Evolutionary conservation across 2,888 invertebrate genomes (phyloP), one percentile per base, ranked within the genome.

Genomic region (Erebia epiphron): DNA sequence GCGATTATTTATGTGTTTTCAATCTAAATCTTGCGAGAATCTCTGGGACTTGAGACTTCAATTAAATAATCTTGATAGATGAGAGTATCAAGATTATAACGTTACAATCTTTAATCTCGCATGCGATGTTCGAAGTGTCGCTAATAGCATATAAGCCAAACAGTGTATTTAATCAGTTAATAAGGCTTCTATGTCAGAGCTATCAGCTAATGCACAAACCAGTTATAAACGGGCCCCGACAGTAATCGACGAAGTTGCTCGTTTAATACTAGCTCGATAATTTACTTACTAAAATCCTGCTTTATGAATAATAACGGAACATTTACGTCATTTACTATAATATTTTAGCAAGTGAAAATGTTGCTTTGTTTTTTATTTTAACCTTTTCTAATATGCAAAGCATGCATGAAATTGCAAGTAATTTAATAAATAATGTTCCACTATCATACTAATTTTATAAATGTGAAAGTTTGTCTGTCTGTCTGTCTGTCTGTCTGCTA

Each of bases 121-220:
- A 69, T 71, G 26, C 66, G 67, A 56, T 63, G 70, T 73, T 68
- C 68, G 64, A 73, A 21, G 65, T 64, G 72, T 75, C 65, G 65
- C 69, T 76, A 75, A 77, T 75, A 75, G 67, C 68, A 75, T 73
- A 74, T 74, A 74, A 75, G 69, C 66, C 66, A 72, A 79, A 79
- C 78, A 77, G 76, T 73, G 75, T 76, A 80, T 80, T 80, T 78
- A 81, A 81, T 80, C 78, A 78, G 77, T 75, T 80, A 82, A 83
- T 79, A 80, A 80, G 81, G 79, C 82, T 80, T 84, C 81, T 84
- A 80, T 86, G 84, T 84, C 85, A 83, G 77, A 83, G 80, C 81
- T 81, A 82, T 83, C 82, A 83, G 80, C 81, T 81, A 82, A 84
- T 82, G 80, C 77, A 78, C 75, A 80, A 83, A 83, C 86, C 81